These are phyloP conservation scores for Aricia artaxerxes DNA, from an alignment of 2,888 invertebrate species.

Conservation along the genomic window DNA sequence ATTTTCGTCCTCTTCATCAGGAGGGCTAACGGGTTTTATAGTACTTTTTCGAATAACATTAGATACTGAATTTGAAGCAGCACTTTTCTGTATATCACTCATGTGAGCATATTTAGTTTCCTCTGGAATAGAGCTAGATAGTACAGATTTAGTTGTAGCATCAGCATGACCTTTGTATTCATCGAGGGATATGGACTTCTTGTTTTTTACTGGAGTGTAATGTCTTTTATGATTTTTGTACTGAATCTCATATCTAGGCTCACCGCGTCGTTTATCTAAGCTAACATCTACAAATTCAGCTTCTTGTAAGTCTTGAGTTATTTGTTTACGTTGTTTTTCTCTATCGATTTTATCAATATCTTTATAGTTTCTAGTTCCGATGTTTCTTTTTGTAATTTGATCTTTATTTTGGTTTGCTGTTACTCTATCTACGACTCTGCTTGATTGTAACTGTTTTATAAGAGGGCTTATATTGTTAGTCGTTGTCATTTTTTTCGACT, in stretches of 20 bases:
- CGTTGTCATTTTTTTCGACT: slow-evolving; percentile 67
- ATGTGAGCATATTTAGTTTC: slow-evolving; percentile 50
- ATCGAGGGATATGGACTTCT: slow-evolving; percentile 57
- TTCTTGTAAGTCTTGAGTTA: slow-evolving; percentile 45
- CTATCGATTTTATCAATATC: slow-evolving; percentile 67
- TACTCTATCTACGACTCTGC: slow-evolving; percentile 61
- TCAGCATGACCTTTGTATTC: slow-evolving; percentile 55
- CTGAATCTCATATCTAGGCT: slow-evolving; percentile 69
- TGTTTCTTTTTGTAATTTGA: slow-evolving; percentile 55
- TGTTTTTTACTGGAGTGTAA: slow-evolving; percentile 63
- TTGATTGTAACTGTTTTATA: slow-evolving; percentile 68
- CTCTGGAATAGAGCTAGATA: slow-evolving; percentile 49
- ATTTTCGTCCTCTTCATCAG: slow-evolving; percentile 41
- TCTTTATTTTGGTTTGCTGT: slow-evolving; percentile 53
- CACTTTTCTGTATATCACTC: slow-evolving; percentile 50
- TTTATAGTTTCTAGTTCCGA: slow-evolving; percentile 55
- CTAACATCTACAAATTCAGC: slow-evolving; percentile 60
- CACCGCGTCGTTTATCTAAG: slow-evolving; percentile 62
- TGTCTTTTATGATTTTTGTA: slow-evolving; percentile 60
- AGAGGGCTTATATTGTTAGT: slow-evolving; percentile 67
- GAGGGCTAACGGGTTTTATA: slow-evolving; percentile 36
- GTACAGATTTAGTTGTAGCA: slow-evolving; percentile 41
- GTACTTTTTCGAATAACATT: slow-evolving; percentile 49
- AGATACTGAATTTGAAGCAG: slow-evolving; percentile 53
- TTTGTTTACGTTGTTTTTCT: slow-evolving; percentile 45